Base-by-base conservation (phyloP, 2,797 vertebrate genomes). In the Brachymystax lenok region DNA sequence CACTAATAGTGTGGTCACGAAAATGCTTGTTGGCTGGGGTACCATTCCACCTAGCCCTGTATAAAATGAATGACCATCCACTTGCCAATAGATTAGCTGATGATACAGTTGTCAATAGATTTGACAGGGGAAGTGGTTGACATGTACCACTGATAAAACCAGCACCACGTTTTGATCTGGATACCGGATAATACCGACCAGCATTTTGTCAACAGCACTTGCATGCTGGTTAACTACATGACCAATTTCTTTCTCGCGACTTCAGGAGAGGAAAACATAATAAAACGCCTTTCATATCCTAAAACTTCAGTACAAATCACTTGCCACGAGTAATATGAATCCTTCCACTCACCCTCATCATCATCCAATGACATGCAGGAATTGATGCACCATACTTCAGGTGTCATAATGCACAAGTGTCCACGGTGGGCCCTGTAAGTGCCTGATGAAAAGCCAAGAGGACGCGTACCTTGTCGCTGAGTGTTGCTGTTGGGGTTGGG, bases 121-220 rank as follows among this genome's bases (percentile, higher is more conserved):
- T 46, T 46, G 40, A 46, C 40, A 46, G 10, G 40, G 40, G 40
- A 46, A 12, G 40, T 46, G 40, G 40, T 46, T 46, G 40, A 46
- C 40, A 46, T 81, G 78, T 80, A 75, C 52, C 70, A 80, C 74
- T 46, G 10, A 46, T 46, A 13, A 50, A 81, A 75, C 85, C 76
- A 80, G 77, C 82, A 12, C 40, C 40, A 3, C 0, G 0, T 46
- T 46, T 74, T 78, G 81, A 87, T 88, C 1, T 83, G 79, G 52
- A 74, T 51, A 81, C 40, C 33, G 71, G 74, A 84, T 46, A 46
- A 46, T 46, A 46, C 0, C 10, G 10, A 46, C 40, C 40, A 46
- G 12, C 40, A 46, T 46, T 12, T 46, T 46, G 40, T 46, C 40
- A 13, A 46, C 10, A 46, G 10, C 40, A 0, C 40, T 12, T 46